Conservation (phyloP, 2,888 invertebrate genomes). For the Auanema sp. region DNA sequence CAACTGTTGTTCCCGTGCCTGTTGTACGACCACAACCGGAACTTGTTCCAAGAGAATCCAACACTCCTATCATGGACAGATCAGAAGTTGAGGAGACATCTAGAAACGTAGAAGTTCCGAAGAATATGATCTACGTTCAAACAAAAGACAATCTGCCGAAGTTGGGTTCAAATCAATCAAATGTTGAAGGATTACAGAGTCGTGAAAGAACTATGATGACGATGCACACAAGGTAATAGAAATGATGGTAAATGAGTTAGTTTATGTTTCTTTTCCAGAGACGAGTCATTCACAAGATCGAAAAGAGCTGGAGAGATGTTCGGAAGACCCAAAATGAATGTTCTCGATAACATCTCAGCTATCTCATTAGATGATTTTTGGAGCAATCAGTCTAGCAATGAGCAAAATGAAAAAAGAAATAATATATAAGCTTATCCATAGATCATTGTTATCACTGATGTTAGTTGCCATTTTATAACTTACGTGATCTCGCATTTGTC, state of each 20-base stretch:
- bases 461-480: too few relatives aligned
- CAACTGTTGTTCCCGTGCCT: too few relatives aligned
- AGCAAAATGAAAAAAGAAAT: constrained; percentile 12
- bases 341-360: constrained; percentile 55
- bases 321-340: constrained; percentile 48
- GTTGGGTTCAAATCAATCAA: too few relatives aligned
- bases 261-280: constrained; percentile 21
- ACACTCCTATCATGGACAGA: too few relatives aligned
- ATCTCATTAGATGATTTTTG: constrained; percentile 60
- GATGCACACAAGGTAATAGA: constrained; percentile 33
- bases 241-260: too few relatives aligned
- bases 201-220: constrained; percentile 28
- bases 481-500: too few relatives aligned
- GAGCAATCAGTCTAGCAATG: constrained; percentile 28
- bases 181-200: constrained; percentile 5
- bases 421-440: background rate
- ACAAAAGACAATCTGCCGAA: background rate
- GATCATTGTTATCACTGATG: too few relatives aligned
- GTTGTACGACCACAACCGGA: too few relatives aligned
- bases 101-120: too few relatives aligned
- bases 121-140: too few relatives aligned
- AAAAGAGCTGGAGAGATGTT: constrained; percentile 37
- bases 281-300: constrained; percentile 35
- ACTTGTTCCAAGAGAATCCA: too few relatives aligned
- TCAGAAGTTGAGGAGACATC: too few relatives aligned